A percentile compares a stretch with the other conserved stretches of the same genome.
phyloP scores from a whole-genome alignment of 1,140 invertebrate species.

The Proctacanthus coquilletti region DNA sequence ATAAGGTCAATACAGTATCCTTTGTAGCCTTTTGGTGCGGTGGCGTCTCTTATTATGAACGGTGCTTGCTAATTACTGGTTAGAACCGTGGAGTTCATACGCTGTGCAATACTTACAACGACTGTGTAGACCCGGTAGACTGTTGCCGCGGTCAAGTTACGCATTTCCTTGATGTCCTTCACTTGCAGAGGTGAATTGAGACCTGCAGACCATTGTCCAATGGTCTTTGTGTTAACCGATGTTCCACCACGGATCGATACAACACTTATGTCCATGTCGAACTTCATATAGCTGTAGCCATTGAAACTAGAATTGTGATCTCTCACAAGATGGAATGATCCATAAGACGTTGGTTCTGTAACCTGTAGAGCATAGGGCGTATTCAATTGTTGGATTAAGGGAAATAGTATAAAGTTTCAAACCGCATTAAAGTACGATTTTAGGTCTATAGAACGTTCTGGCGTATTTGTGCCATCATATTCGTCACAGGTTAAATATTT shows the following conservation, averaged over 20 bases:
- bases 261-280: slow-evolving; percentile 49
- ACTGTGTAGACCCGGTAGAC: slow-evolving; percentile 68
- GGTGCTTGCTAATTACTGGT: slow-evolving; percentile 52
- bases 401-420: slow-evolving; percentile 2
- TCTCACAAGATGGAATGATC: slow-evolving; percentile 36
- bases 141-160: slow-evolving; percentile 59
- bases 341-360: slow-evolving; percentile 46
- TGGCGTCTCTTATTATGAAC: slow-evolving; percentile 62
- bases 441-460: slow-evolving; percentile 43
- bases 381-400: slow-evolving; percentile 11
- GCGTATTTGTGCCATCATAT: slow-evolving; percentile 55
- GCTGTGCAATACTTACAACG: slow-evolving; percentile 36
- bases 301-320: slow-evolving; percentile 37
- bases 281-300: slow-evolving; percentile 55
- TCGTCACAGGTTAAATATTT: slow-evolving; percentile 59
- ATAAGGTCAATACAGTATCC: slow-evolving; percentile 92
- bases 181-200: slow-evolving; percentile 43
- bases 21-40: slow-evolving; percentile 48
- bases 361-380: slow-evolving; percentile 18
- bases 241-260: slow-evolving; percentile 45
- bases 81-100: background rate
- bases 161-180: slow-evolving; percentile 45
- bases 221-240: slow-evolving; percentile 40
- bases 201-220: slow-evolving; percentile 54
- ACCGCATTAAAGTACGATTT: slow-evolving; percentile 30